phyloP scores from a whole-genome alignment of 1,140 invertebrate genomes.

The Drosophila neocordata region DNA sequence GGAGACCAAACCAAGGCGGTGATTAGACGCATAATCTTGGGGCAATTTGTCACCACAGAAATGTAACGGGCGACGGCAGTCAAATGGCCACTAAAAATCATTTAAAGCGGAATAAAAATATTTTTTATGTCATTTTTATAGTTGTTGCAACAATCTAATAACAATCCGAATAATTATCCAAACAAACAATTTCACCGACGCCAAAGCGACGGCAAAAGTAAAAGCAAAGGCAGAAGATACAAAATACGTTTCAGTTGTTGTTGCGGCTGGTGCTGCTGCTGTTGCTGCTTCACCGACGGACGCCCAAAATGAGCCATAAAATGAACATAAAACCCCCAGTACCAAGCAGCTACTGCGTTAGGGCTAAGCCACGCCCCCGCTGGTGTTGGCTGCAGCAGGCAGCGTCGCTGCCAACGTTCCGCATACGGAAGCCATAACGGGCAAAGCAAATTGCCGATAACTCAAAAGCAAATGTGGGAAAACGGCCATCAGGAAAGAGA shows the following conservation, averaged over 20 bases:
- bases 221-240: slow-evolving; percentile 34
- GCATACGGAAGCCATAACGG: slow-evolving; percentile 82
- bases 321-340: slow-evolving; percentile 74
- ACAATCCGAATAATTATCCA: slow-evolving; percentile 82
- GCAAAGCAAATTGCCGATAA: slow-evolving; percentile 73
- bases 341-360: slow-evolving; percentile 62
- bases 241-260: slow-evolving; percentile 34
- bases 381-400: slow-evolving; percentile 19
- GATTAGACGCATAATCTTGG: slow-evolving; percentile 73
- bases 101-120: slow-evolving; percentile 81
- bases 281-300: slow-evolving; percentile 51
- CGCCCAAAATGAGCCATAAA: slow-evolving; percentile 79
- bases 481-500: slow-evolving; percentile 34
- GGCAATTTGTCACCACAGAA: slow-evolving; percentile 75
- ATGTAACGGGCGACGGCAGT: slow-evolving; percentile 42
- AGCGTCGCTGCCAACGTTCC: slow-evolving; percentile 35
- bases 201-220: slow-evolving; percentile 68
- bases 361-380: slow-evolving; percentile 66
- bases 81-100: slow-evolving; percentile 76
- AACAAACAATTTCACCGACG: slow-evolving; percentile 74
- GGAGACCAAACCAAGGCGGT: slow-evolving; percentile 45
- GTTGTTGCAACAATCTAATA: slow-evolving; percentile 82
- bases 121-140: slow-evolving; percentile 81
- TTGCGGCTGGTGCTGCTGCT: slow-evolving; percentile 15
- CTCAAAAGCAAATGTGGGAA: slow-evolving; percentile 67